Conservation (phyloP, 2,888 invertebrate species). For the Nysson spinosus region DNA sequence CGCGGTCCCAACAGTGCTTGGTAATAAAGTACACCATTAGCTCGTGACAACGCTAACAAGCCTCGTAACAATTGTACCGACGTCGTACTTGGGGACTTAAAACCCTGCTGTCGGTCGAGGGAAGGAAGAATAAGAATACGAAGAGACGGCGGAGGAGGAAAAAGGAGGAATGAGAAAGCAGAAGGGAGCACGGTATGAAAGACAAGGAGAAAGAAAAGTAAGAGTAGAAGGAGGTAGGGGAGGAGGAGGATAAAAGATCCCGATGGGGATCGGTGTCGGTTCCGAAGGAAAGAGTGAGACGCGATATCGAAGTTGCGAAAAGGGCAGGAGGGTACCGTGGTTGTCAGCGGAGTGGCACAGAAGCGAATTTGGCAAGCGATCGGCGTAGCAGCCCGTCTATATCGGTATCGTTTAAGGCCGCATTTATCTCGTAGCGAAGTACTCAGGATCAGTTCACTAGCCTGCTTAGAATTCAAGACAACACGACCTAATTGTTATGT, state of each 20-base stretch:
- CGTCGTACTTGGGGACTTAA: conserved; percentile 67
- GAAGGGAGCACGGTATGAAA: no score
- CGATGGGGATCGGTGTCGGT: background rate
- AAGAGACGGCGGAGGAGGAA: conserved; percentile 9
- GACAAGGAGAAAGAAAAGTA: conserved; percentile 43
- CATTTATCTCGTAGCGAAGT: conserved; percentile 70
- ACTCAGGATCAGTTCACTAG: conserved; percentile 75
- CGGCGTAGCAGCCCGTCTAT: conserved; percentile 71
- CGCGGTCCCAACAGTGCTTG: conserved; percentile 50
- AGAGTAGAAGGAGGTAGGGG: conserved; percentile 12
- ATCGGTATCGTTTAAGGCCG: conserved; percentile 75
- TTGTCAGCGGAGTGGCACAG: conserved; percentile 46
- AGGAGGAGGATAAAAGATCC: conserved; percentile 5
- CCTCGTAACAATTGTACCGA: conserved; percentile 72
- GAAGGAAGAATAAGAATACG: conserved; percentile 40
- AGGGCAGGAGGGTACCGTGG: conserved; percentile 33
- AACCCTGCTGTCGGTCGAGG: conserved; percentile 47
- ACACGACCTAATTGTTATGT: conserved; percentile 77
- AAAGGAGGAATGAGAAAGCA: background rate
- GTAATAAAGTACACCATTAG: conserved; percentile 75
- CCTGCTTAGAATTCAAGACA: conserved; percentile 77
- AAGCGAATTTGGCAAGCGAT: conserved; percentile 73
- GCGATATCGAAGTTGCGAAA: conserved; percentile 10
- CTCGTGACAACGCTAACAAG: conserved; percentile 73
- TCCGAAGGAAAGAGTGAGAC: background rate